phyloP scores from a whole-genome alignment of 2,797 vertebrate genomes.

The Pipistrellus nathusii region DNA sequence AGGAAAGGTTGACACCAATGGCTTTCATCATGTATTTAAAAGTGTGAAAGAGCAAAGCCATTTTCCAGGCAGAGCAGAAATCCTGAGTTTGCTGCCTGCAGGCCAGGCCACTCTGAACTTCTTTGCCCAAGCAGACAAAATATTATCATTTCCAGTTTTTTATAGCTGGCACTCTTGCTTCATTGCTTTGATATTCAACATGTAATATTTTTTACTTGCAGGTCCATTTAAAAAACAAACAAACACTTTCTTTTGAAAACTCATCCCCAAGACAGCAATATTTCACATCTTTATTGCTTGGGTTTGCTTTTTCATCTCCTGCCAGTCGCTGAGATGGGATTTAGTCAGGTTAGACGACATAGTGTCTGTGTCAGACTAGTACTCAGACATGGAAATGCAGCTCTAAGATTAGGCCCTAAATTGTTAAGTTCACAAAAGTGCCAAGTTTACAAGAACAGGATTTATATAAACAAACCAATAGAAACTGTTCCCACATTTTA shows the following conservation, averaged over 20 bases:
- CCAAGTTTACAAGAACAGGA: conserved; percentile 22
- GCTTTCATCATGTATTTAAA: conserved; percentile 6
- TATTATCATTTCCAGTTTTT: conserved; percentile 47
- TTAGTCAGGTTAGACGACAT: not conserved
- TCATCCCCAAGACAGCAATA: conserved; percentile 26
- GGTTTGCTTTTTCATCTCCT: conserved; percentile 26
- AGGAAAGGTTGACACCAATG: conserved; percentile 20
- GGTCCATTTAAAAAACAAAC: conserved; percentile 3
- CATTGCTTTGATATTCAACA: conserved; percentile 11
- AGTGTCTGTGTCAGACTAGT: not conserved
- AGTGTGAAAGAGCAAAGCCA: conserved; percentile 52
- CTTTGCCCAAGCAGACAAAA: not conserved
- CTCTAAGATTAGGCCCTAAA: not conserved
- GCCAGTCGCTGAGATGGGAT: not conserved
- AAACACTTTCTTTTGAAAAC: conserved; percentile 16
- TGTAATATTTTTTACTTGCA: conserved; percentile 37
- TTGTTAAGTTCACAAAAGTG: not conserved
- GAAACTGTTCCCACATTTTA: not conserved
- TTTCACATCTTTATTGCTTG: not conserved
- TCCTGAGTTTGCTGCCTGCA: not conserved
- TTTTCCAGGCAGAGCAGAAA: conserved; percentile 60
- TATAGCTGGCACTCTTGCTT: not conserved
- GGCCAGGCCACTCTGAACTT: not conserved
- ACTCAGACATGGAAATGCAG: not conserved
- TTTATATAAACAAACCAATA: not conserved